Conservation (phyloP, 2,888 invertebrate species). For the Helicoverpa assulta region DNA sequence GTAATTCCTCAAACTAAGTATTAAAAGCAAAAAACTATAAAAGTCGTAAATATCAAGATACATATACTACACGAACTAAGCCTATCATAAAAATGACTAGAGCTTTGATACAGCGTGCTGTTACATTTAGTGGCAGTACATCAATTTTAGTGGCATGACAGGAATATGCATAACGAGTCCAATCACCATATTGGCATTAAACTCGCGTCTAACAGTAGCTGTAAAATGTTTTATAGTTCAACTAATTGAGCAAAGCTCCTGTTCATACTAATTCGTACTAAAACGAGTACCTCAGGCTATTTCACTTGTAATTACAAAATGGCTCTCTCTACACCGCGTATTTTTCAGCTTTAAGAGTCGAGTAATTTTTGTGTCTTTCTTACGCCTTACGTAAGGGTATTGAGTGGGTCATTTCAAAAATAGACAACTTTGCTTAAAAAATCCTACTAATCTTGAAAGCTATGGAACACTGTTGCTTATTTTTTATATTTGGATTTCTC, state of each 20-base stretch:
- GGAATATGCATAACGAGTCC: constrained; percentile 63
- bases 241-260: constrained; percentile 57
- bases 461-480: not conserved
- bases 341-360: constrained; percentile 39
- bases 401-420: constrained; percentile 19
- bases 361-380: constrained; percentile 17
- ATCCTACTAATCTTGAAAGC: not conserved
- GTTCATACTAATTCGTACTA: constrained; percentile 46
- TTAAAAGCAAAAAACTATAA: not conserved
- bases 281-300: constrained; percentile 54
- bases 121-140: constrained; percentile 33
- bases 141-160: constrained; percentile 64
- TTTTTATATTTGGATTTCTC: not conserved
- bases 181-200: constrained; percentile 68
- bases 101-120: not conserved
- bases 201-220: constrained; percentile 62
- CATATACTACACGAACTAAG: not conserved
- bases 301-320: constrained; percentile 44
- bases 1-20: no score
- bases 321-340: constrained; percentile 19
- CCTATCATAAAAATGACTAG: not conserved
- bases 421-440: not conserved
- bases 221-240: constrained; percentile 69
- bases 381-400: no score
- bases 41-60: not conserved